Percentiles rank a stretch among this genome's conserved stretches.
Conservation (phyloP, 2,113 vertebrate species). For the Camelus dromedarius region DNA sequence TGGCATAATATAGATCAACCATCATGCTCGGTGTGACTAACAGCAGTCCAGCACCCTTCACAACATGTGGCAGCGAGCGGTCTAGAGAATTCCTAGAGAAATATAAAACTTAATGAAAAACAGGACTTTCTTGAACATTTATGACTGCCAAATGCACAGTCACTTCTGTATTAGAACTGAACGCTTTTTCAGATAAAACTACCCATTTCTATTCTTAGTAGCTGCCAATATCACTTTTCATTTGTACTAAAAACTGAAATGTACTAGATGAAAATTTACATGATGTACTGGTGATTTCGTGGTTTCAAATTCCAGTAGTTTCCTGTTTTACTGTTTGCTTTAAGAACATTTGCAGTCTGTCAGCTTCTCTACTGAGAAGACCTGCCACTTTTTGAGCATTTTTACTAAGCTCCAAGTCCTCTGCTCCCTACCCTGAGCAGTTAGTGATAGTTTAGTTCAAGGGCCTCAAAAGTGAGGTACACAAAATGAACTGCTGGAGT, state of each 20-base stretch:
- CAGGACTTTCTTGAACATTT: constrained; percentile 51
- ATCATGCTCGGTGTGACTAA: neutral
- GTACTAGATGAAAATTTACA: constrained; percentile 46
- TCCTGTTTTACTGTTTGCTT: constrained; percentile 56
- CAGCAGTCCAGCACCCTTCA: neutral
- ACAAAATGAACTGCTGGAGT: neutral
- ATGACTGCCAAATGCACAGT: constrained; percentile 56
- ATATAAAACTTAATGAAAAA: constrained; percentile 68
- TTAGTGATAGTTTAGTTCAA: neutral
- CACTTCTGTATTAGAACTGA: constrained; percentile 58
- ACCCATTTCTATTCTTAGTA: constrained; percentile 67
- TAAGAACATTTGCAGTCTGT: constrained; percentile 18
- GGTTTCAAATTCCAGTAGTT: constrained; percentile 63
- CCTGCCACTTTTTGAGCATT: neutral
- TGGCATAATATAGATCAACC: neutral
- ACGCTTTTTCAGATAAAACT: constrained; percentile 69
- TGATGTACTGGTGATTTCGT: constrained; percentile 36
- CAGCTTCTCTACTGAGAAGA: neutral
- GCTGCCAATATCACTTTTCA: constrained; percentile 61
- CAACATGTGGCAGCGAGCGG: neutral
- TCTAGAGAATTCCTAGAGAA: constrained; percentile 65
- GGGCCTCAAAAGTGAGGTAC: neutral
- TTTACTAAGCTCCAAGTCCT: neutral
- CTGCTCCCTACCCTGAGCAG: neutral
- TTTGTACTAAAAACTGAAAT: constrained; percentile 49